Conservation (phyloP, 30 jellyfish, hydroid and myxozoan genomes). For the Calvadosia cruxmelitensis region DNA sequence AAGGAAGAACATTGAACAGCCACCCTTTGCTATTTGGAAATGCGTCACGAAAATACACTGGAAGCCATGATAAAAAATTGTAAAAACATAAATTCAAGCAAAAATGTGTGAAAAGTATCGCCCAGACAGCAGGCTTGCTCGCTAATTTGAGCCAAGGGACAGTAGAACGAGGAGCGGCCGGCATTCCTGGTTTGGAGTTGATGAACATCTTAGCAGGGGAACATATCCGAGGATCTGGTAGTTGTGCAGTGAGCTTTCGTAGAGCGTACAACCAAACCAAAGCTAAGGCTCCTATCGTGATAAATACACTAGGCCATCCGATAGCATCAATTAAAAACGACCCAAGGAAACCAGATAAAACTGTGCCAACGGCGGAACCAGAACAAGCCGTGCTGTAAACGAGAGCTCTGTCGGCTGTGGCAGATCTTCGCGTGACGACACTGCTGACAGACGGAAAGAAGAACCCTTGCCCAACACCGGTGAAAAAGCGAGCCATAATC, state of each 20-base stretch:
- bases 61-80: slow-evolving; percentile 95
- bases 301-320: slow-evolving; percentile 87
- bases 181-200: slow-evolving; percentile 3
- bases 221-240: neutral
- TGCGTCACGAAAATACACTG: slow-evolving; percentile 93
- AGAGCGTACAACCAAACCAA: slow-evolving; percentile 43
- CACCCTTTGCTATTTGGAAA: slow-evolving; percentile 98
- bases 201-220: slow-evolving; percentile 7
- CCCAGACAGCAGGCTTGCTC: slow-evolving; percentile 76
- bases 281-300: slow-evolving; percentile 47
- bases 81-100: slow-evolving; percentile 70
- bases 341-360: slow-evolving; percentile 86
- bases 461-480: slow-evolving; percentile 99
- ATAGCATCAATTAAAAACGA: slow-evolving; percentile 58
- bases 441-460: slow-evolving; percentile 81
- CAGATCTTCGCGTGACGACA: slow-evolving; percentile 53
- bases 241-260: slow-evolving; percentile 3
- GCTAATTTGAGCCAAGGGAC: slow-evolving; percentile 72
- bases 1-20: slow-evolving; percentile 94
- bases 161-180: slow-evolving; percentile 17
- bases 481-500: slow-evolving; percentile 61
- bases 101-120: slow-evolving; percentile 65
- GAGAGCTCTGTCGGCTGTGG: slow-evolving; percentile 65
- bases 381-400: slow-evolving; percentile 74
- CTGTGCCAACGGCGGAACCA: slow-evolving; percentile 91